These are phyloP conservation scores for Drosophila paulistorum DNA, from an alignment of 1,140 invertebrate species.

Conservation along the genomic window DNA sequence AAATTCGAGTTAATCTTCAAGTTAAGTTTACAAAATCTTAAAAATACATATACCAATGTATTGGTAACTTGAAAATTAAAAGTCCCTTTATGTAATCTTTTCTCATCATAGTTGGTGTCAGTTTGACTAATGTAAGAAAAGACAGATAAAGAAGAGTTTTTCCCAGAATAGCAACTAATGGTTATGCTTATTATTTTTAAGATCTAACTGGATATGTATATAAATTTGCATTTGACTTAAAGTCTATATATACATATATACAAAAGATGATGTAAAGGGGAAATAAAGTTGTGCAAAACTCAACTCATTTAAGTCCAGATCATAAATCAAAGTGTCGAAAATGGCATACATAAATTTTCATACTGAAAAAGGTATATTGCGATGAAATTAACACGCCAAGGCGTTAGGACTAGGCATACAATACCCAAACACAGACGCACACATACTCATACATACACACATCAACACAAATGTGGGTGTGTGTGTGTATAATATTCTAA, in stretches of 20 bases:
- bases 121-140: no score
- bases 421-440: constrained; percentile 13
- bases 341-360: constrained; percentile 73
- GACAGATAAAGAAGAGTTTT: no score
- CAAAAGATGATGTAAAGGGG: neutral
- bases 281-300: constrained; percentile 23
- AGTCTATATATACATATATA: neutral
- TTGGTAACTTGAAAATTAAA: no score
- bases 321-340: constrained; percentile 78
- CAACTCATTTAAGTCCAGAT: constrained; percentile 40
- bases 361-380: constrained; percentile 74
- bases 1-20: no score
- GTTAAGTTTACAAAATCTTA: no score
- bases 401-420: constrained; percentile 26
- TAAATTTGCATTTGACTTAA: neutral
- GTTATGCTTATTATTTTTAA: neutral
- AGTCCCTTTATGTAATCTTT: no score
- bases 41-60: no score
- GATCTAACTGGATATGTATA: neutral
- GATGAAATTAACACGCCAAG: constrained; percentile 70
- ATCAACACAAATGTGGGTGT: neutral
- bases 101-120: neutral
- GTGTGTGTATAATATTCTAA: constrained; percentile 34
- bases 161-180: neutral
- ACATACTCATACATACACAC: neutral